Conservation (phyloP, 2,888 invertebrate species). For the Phortica magna region DNA sequence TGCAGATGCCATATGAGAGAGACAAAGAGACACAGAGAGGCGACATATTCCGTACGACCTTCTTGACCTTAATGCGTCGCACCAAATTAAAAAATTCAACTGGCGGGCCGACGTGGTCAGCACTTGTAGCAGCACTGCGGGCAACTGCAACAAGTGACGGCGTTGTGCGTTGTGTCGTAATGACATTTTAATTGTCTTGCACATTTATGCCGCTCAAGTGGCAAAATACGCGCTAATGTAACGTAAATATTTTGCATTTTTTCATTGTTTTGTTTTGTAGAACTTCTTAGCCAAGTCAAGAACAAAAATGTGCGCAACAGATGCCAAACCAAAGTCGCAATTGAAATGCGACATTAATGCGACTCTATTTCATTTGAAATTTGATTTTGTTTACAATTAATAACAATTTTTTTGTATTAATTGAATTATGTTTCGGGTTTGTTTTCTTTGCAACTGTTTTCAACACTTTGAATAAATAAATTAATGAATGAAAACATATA, state of each 20-base stretch:
- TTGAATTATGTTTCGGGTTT: neutral
- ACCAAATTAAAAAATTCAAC: neutral
- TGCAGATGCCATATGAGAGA: neutral
- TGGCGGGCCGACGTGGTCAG: neutral
- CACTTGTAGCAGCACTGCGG: neutral
- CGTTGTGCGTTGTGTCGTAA: constrained; percentile 23
- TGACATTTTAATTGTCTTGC: constrained; percentile 22
- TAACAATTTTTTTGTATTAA: neutral
- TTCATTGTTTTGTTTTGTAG: too few relatives aligned
- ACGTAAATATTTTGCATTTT: too few relatives aligned
- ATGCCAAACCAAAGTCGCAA: too few relatives aligned
- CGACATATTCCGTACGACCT: neutral
- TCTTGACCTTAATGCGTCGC: constrained; percentile 11
- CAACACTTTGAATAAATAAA: neutral
- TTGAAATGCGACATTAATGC: too few relatives aligned
- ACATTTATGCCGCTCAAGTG: constrained; percentile 2
- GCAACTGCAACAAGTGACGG: neutral
- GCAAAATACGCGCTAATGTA: neutral
- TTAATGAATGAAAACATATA: neutral
- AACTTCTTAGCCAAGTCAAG: too few relatives aligned
- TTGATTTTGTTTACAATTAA: too few relatives aligned
- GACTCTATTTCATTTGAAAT: too few relatives aligned
- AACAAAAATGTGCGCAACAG: too few relatives aligned
- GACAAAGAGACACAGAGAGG: neutral
- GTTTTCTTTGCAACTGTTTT: neutral